Conservation (phyloP, 2,113 vertebrate species). For the Lophotis ruficrista region DNA sequence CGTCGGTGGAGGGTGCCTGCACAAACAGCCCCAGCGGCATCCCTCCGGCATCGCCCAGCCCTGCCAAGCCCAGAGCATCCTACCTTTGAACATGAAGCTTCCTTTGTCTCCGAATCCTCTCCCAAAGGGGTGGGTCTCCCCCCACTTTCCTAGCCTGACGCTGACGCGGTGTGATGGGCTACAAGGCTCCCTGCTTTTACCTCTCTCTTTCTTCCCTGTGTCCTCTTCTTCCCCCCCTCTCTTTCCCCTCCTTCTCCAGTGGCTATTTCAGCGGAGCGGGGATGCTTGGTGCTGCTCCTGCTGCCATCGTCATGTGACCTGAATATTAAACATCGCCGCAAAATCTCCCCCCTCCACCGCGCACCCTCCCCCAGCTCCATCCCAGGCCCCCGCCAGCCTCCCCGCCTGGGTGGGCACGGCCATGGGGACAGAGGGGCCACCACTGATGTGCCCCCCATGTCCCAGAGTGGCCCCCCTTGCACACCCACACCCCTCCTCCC, state of each 20-base stretch:
- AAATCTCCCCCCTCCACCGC: constrained; percentile 50
- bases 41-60: constrained; percentile 15
- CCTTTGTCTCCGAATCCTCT: constrained; percentile 78
- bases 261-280: constrained; percentile 64
- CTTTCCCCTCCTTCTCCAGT: constrained; percentile 50
- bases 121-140: constrained; percentile 26
- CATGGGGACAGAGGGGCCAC: not conserved
- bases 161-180: not conserved
- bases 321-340: constrained; percentile 71
- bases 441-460: not conserved
- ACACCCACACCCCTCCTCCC: not conserved
- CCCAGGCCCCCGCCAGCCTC: not conserved
- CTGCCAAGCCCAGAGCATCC: constrained; percentile 49
- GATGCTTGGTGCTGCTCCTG: constrained; percentile 73
- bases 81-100: constrained; percentile 85
- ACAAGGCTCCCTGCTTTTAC: not conserved
- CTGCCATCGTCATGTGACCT: constrained; percentile 77
- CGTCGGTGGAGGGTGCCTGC: not conserved
- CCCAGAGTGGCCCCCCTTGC: not conserved
- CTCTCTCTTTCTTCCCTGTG: constrained; percentile 10
- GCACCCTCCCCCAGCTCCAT: constrained; percentile 36
- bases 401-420: not conserved
- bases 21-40: not conserved
- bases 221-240: constrained; percentile 12
- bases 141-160: constrained; percentile 15